Evolutionary conservation across 2,797 vertebrate species (phyloP).

Genomic region (Dicrostonyx torquatus): DNA sequence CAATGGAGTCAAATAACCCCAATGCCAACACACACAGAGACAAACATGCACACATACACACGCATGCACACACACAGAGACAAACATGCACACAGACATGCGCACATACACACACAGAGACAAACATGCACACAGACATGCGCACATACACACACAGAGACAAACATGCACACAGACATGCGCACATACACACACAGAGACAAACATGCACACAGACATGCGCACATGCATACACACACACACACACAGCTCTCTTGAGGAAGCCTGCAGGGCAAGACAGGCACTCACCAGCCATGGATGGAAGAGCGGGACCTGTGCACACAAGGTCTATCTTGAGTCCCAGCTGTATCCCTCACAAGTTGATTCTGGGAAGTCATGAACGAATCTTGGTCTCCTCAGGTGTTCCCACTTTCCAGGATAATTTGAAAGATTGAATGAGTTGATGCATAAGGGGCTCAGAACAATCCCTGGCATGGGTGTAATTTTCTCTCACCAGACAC

Average conservation of each 20-base stretch:
- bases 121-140: neutral
- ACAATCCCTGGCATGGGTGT: neutral
- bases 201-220: neutral
- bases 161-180: neutral
- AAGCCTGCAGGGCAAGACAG: neutral
- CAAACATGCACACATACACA: neutral
- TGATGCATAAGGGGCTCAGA: neutral
- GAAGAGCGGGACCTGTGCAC: neutral
- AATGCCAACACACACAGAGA: neutral
- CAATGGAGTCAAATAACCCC: too few species aligned
- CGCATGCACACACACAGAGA: neutral
- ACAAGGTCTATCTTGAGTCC: neutral
- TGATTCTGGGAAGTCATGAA: neutral
- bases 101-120: neutral
- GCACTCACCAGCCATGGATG: neutral
- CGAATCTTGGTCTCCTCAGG: neutral
- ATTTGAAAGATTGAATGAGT: constrained; percentile 17
- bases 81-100: too few species aligned
- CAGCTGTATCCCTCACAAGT: neutral
- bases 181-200: too few species aligned
- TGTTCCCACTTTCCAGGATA: neutral
- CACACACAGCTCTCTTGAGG: neutral
- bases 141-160: neutral
- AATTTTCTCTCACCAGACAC: neutral
- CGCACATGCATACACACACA: neutral